A percentile compares a stretch with the other conserved stretches of the same genome.
Conservation (phyloP, 2,888 invertebrate species). For the Nymphalis polychloros region DNA sequence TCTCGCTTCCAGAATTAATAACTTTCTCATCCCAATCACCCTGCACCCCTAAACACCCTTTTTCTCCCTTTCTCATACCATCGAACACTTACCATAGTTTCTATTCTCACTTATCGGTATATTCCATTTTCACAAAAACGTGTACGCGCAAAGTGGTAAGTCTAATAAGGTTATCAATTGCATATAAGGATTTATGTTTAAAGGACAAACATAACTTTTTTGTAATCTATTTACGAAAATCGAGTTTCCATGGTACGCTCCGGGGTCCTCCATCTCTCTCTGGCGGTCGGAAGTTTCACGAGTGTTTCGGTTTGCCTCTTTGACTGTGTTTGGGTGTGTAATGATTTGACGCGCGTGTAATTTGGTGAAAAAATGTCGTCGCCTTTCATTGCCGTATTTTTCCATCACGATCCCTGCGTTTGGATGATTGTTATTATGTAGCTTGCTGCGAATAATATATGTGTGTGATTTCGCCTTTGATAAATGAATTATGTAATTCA, state of each 20-base stretch:
- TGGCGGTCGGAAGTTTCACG: slow-evolving; percentile 71
- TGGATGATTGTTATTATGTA: slow-evolving; percentile 62
- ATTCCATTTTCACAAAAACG: neutral
- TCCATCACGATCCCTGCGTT: slow-evolving; percentile 55
- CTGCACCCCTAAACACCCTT: slow-evolving; percentile 48
- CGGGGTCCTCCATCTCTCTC: slow-evolving; percentile 57
- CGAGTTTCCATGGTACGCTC: slow-evolving; percentile 57
- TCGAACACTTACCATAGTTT: slow-evolving; percentile 48
- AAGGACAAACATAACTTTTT: neutral
- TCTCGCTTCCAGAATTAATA: slow-evolving; percentile 80
- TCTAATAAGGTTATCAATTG: neutral
- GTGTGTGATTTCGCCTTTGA: slow-evolving; percentile 36
- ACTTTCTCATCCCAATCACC: slow-evolving; percentile 68
- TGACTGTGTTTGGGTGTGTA: slow-evolving; percentile 80
- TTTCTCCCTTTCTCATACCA: slow-evolving; percentile 50
- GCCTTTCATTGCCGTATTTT: slow-evolving; percentile 52
- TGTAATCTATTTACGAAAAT: slow-evolving; percentile 23
- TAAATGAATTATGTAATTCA: slow-evolving; percentile 31
- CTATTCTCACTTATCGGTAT: slow-evolving; percentile 43
- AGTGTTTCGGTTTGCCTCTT: slow-evolving; percentile 80
- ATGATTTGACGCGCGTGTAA: slow-evolving; percentile 77
- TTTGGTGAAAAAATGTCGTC: slow-evolving; percentile 76
- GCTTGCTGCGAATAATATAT: slow-evolving; percentile 40
- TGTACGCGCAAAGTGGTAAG: neutral
- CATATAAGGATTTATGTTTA: neutral